These are phyloP conservation scores for Pristionchus mayeri DNA, from an alignment of 2,888 invertebrate species.

Conservation along the genomic window DNA sequence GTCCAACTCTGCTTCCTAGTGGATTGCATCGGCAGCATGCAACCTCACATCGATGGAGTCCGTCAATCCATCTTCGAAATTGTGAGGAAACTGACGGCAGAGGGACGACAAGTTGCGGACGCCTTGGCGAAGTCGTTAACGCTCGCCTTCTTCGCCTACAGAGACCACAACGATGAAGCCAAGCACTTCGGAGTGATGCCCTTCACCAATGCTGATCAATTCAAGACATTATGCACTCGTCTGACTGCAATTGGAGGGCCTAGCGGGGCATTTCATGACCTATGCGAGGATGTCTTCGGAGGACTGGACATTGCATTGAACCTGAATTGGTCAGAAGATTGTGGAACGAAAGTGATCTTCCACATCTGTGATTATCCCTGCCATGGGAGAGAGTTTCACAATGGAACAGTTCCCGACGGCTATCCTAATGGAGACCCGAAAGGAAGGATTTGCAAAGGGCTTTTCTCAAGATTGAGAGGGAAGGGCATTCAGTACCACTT, in stretches of 20 bases:
- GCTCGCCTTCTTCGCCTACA: constrained; percentile 52
- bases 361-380: constrained; percentile 53
- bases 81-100: too few species aligned
- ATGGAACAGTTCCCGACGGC: not conserved
- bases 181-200: not conserved
- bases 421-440: constrained; percentile 52
- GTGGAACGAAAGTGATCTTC: constrained; percentile 52
- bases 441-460: constrained; percentile 16
- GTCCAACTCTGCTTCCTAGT: too few species aligned
- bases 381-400: not conserved
- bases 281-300: constrained; percentile 52
- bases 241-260: not conserved
- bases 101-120: too few species aligned
- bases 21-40: too few species aligned
- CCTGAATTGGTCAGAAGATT: constrained; percentile 49
- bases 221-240: not conserved
- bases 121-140: too few species aligned
- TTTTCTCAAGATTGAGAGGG: constrained; percentile 11
- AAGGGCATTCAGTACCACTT: constrained; percentile 52
- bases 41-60: too few species aligned
- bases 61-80: too few species aligned
- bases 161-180: constrained; percentile 36
- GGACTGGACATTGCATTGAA: constrained; percentile 48
- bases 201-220: not conserved
- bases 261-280: too few species aligned